Percentiles rank a stretch among this genome's conserved stretches.
phyloP scores from a whole-genome alignment of 2,888 invertebrate species.

The Drosophila lutescens region DNA sequence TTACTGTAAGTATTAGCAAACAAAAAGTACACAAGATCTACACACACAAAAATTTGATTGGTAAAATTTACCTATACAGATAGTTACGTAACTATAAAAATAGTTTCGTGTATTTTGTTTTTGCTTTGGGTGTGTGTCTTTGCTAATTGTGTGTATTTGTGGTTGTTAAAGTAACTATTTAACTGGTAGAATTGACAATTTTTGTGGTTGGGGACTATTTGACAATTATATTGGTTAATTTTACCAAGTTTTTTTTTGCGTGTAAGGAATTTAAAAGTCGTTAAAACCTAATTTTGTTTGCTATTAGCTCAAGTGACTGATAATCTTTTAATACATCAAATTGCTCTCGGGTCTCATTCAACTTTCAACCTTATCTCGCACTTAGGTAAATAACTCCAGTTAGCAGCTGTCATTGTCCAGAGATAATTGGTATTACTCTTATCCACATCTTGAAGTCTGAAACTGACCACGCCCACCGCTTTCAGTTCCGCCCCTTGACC shows the following conservation, averaged over 20 bases:
- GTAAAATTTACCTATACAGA: no score
- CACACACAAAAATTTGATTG: no score
- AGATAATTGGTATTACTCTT: constrained; percentile 7
- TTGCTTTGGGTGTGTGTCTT: no score
- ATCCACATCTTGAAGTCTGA: constrained; percentile 25
- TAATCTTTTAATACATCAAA: constrained; percentile 27
- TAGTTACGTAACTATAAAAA: no score
- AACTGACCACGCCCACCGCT: constrained; percentile 12
- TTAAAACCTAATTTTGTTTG: constrained; percentile 1
- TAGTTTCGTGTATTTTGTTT: no score
- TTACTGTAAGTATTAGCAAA: background rate
- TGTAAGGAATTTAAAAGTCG: no score
- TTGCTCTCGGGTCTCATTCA: constrained; percentile 5
- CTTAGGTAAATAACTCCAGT: constrained; percentile 26
- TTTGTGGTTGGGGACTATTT: no score
- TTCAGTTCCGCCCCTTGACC: constrained; percentile 11
- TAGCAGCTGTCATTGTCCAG: constrained; percentile 22
- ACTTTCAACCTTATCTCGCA: constrained; percentile 10
- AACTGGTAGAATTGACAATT: no score
- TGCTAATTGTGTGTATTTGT: no score
- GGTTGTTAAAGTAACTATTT: no score
- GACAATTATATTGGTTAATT: no score
- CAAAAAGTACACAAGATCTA: background rate
- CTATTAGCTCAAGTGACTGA: constrained; percentile 11
- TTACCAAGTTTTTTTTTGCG: no score